Base-by-base conservation (phyloP, 1,140 invertebrate genomes). In the Brachionus koreanus region DNA sequence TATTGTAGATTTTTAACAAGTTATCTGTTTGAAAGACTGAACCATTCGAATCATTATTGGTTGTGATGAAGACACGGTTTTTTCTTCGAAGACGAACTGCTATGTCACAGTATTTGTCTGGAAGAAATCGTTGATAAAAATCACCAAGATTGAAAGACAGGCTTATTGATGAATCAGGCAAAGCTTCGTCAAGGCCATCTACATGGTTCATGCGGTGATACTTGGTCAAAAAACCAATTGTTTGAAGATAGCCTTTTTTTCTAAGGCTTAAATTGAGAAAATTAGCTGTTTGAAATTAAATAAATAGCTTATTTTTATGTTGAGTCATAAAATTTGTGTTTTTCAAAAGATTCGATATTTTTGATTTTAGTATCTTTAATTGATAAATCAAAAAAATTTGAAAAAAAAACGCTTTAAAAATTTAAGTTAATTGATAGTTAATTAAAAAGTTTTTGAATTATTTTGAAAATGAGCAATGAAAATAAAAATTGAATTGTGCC, bases 221-320 rank as follows among this genome's bases (percentile, higher is more conserved):
- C 33, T 61, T 39, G 12, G 76, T 61, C 33, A 79, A 42, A 12
- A 79, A 79, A 23, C 76, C 61, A 10, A 79, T 79, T 57, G 76
- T 79, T 61, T 79, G 76, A 39, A 42, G 25, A 35, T 19, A 79
- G 7, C 76, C 76, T 79, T 79, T 79, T 61, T 65, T 79, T 16
- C 76, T 23, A 3, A 79, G 35, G 16, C 65, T 69, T 37, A 39
- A 69, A 69, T 29, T 29, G 29, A 29, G 29, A 2, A 29, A 29
- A 29, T 29, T 29, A 29, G 1, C 3, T 29, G 29, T 29, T 29
- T 29, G 29, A 29, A 29, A 29, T 29, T 2, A 29, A 29, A 29
- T 29, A 29, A 29, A 29, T 29, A 2, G 29, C 3, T 29, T 29
- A 29, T 29, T n/a, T n/a, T n/a, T n/a, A n/a, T n/a, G n/a, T n/a